Evolutionary conservation across 2,797 vertebrate genomes (phyloP).

Genomic region (Onychomys leucogaster): DNA sequence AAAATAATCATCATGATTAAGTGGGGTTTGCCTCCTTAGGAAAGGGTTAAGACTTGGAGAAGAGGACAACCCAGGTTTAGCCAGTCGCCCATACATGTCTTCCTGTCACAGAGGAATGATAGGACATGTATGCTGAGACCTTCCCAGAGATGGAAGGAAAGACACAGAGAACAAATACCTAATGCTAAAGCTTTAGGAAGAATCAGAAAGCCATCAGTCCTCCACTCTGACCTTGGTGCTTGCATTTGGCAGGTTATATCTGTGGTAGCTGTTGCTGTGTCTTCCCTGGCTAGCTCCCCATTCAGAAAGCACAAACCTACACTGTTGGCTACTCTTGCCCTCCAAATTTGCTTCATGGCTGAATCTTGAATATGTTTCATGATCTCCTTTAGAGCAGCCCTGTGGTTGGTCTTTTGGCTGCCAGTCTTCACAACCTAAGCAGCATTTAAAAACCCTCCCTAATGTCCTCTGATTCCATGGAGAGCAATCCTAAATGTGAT

Average conservation of each 20-base stretch:
- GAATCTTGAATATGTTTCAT: neutral
- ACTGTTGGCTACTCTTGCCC: neutral
- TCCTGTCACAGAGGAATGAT: neutral
- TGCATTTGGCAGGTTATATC: neutral
- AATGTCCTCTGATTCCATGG: neutral
- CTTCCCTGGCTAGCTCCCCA: neutral
- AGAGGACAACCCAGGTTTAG: neutral
- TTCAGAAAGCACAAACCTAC: slow-evolving; percentile 3
- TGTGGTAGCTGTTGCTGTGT: neutral
- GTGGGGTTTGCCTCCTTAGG: neutral
- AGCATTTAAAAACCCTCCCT: neutral
- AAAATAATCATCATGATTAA: neutral
- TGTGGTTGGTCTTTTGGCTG: neutral
- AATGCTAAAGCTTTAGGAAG: slow-evolving; percentile 8
- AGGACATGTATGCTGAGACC: neutral
- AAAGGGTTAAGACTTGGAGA: neutral
- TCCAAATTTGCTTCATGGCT: neutral
- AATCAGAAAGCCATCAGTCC: neutral
- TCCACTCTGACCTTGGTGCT: neutral
- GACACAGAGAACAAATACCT: slow-evolving; percentile 37
- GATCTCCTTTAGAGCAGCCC: neutral
- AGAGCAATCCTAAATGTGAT: neutral
- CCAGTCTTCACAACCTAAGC: neutral
- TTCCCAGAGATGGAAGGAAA: slow-evolving; percentile 4
- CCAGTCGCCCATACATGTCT: neutral